Conservation (phyloP, 1,140 invertebrate species). For the Gyrodactylus bullatarudis region DNA sequence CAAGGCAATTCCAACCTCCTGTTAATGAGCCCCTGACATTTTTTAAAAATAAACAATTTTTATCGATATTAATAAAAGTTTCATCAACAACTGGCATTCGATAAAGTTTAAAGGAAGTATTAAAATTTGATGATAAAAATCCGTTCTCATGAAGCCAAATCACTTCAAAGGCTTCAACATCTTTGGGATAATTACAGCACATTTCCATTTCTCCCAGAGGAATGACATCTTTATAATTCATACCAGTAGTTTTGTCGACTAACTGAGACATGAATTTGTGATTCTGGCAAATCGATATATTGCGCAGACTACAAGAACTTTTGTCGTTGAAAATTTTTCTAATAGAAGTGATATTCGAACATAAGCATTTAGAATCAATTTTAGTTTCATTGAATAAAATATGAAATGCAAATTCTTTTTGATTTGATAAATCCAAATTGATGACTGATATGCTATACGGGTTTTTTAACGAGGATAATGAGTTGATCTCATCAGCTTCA, state of each 20-base stretch:
- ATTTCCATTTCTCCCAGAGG: no score
- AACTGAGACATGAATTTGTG: no score
- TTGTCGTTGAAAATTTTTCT: neutral
- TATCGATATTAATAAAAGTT: neutral
- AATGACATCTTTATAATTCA: no score
- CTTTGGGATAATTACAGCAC: no score
- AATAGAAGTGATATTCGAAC: neutral
- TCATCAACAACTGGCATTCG: neutral
- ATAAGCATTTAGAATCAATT: neutral
- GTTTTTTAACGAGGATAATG: neutral
- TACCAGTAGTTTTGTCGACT: no score
- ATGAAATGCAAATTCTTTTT: neutral
- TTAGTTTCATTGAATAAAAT: neutral
- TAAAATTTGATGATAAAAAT: neutral
- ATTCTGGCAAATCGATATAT: no score
- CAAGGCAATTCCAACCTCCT: neutral
- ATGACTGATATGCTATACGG: neutral
- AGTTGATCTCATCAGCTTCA: neutral
- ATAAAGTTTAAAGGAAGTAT: neutral
- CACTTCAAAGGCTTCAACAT: no score
- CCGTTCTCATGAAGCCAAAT: neutral
- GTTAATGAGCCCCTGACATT: neutral
- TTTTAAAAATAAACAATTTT: neutral
- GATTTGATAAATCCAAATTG: neutral
- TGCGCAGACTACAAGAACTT: no score